A percentile compares a stretch with the other conserved stretches of the same genome.
Conservation (phyloP, 2,888 invertebrate genomes). For the Amaurobius ferox region DNA sequence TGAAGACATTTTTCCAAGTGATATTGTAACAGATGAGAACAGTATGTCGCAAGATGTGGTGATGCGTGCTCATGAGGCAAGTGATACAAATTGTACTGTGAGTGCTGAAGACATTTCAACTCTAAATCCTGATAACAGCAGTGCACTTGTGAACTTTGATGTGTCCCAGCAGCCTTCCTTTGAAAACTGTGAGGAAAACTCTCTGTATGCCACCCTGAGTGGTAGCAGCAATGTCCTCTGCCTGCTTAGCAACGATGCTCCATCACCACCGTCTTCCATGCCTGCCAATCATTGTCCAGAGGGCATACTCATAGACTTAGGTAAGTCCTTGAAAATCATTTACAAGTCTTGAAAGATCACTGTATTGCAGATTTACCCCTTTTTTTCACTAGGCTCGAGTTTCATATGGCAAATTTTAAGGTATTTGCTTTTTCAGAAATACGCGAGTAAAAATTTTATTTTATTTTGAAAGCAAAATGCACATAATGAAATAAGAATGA, state of each 20-base stretch:
- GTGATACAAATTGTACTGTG: background rate
- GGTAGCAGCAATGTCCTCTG: constrained; percentile 67
- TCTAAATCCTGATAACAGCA: background rate
- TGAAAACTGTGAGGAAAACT: constrained; percentile 9
- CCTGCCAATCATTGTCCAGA: constrained; percentile 47
- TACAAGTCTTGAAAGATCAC: no score
- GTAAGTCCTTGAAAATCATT: constrained; percentile 33
- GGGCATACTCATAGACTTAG: constrained; percentile 62
- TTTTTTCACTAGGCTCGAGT: no score
- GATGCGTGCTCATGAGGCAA: constrained; percentile 4
- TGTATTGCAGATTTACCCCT: no score
- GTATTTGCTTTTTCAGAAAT: no score
- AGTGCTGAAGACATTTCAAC: background rate
- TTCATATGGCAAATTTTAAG: no score
- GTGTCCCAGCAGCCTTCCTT: background rate
- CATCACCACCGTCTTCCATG: constrained; percentile 58
- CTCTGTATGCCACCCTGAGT: constrained; percentile 60
- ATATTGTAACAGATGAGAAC: constrained; percentile 39
- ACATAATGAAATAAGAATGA: no score
- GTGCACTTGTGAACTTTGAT: background rate
- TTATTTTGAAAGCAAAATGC: no score
- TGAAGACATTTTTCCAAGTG: constrained; percentile 61
- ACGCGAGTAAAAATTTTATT: no score
- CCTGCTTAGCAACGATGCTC: constrained; percentile 57
- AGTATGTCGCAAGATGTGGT: constrained; percentile 12